Evolutionary conservation across 2,888 invertebrate species (phyloP), one percentile per base, ranked within the genome.

Genomic region (Myopa testacea): DNA sequence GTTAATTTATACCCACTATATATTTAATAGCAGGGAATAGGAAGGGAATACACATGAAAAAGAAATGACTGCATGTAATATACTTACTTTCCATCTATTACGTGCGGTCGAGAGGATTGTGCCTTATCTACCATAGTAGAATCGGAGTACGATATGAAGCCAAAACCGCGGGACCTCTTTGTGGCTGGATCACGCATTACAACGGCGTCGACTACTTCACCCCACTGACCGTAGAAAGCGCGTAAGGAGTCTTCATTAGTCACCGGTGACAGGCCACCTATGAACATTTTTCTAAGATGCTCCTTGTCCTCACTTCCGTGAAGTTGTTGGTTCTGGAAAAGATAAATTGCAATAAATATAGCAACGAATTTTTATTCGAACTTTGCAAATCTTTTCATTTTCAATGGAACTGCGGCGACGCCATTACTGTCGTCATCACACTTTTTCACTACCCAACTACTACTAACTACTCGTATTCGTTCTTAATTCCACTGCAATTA

Each of bases 11-110:
- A 1, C 2, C 26, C 26, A 26, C 2, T 26, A 26, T 26, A 26
- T 26, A 26, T 2, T 26, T 26, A 26, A 26, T 26, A 26, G 26
- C 26, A 26, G 2, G 26, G 1, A 26, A 26, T n/a, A n/a, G n/a
- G n/a, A n/a, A n/a, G n/a, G 26, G 26, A 26, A 26, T 2, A 26
- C 26, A 2, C 26, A 26, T 26, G 26, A 26, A 26, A 26, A 26
- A 26, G 26, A 26, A 26, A 26, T 26, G 26, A 26, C 26, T 2
- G 26, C 2, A 26, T 26, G 26, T 26, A 87, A n/a, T n/a, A 40
- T 65, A 87, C 91, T 90, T 87, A 92, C 92, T 92, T 92, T 81
- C 85, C 84, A 78, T 88, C 88, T 76, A 88, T 84, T 58, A 81
- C 80, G 60, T 88, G 88, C 1, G 88, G 88, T 55, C 86, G 83